Base-by-base conservation (phyloP, 1,140 invertebrate genomes). In the Trichonephila clavipes region DNA sequence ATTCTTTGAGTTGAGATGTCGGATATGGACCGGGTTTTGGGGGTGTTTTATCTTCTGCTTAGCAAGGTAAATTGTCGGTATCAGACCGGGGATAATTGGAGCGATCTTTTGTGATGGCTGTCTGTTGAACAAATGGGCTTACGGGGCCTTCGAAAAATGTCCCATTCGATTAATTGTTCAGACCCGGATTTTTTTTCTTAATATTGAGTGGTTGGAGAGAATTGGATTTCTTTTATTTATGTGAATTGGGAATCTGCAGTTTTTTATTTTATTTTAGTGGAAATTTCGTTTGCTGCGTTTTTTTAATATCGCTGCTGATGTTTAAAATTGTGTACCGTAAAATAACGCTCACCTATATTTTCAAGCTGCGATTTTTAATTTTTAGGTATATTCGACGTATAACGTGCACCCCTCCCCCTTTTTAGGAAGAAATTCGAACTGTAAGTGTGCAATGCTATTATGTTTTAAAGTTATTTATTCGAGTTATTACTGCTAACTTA, bases 21-120 rank as follows among this genome's bases (percentile, higher is more conserved):
- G 83, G 83, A 85, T 85, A 85, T 85, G 86, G 59, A 64, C 40
- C 86, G 14, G 24, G 66, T 69, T 69, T n/a, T n/a, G 66, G 24
- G 66, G 66, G 59, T 88, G 86, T 88, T 88, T 88, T 88, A 88
- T 88, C 86, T 88, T 58, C 40, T 64, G 86, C 62, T 64, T 88
- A 77, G 72, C 72, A 77, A 77, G 72, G 72, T 77, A 77, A 77
- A 77, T 77, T 77, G 72, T 77, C 72, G 72, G 72, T 77, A 77
- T 77, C 72, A 77, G 72, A 40, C 72, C 28, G 72, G 72, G 28
- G 72, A 77, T 77, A 77, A 77, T 77, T 77, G 72, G 72, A 19
- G 14, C 72, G 72, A 77, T 77, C 72, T 77, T 21, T 64, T 77
- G 72, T 14, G 14, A 18, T 77, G 72, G 24, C 72, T 28, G 72